Conservation (phyloP, 2,113 vertebrate genomes). For the Cyanoderma ruficeps region DNA sequence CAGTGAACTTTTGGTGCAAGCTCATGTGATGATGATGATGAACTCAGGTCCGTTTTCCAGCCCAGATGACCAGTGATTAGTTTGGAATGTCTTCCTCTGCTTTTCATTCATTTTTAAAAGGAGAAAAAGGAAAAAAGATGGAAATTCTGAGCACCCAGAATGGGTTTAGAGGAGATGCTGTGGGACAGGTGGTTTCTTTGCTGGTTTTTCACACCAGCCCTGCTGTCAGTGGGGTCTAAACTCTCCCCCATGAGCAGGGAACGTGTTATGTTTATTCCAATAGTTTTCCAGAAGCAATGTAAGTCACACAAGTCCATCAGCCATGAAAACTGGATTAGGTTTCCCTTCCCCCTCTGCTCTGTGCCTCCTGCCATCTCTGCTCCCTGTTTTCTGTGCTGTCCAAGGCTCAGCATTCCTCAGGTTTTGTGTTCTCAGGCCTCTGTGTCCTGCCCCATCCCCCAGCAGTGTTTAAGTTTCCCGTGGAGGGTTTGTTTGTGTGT, state of each 20-base stretch:
- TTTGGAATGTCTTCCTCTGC: neutral
- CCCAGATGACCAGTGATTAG: neutral
- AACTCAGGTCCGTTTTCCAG: neutral
- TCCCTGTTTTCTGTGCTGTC: neutral
- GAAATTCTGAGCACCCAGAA: neutral
- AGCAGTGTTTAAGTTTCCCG: neutral
- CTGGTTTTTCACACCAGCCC: neutral
- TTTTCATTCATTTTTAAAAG: neutral
- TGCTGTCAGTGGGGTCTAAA: neutral
- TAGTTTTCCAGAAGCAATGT: neutral
- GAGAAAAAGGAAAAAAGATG: neutral
- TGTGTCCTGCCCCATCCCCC: neutral
- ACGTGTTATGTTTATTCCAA: neutral
- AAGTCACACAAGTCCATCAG: neutral
- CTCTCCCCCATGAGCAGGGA: neutral
- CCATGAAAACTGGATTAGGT: neutral
- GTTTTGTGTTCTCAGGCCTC: neutral
- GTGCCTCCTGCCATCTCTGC: neutral
- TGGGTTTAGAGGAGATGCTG: neutral
- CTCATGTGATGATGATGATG: neutral
- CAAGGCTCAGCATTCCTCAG: fast-evolving
- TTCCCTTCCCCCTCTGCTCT: neutral
- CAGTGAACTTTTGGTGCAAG: neutral
- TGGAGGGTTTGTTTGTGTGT: neutral
- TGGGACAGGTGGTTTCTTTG: neutral